phyloP scores from a whole-genome alignment of 2,888 invertebrate species.

The Stenchaetothrips biformis region DNA sequence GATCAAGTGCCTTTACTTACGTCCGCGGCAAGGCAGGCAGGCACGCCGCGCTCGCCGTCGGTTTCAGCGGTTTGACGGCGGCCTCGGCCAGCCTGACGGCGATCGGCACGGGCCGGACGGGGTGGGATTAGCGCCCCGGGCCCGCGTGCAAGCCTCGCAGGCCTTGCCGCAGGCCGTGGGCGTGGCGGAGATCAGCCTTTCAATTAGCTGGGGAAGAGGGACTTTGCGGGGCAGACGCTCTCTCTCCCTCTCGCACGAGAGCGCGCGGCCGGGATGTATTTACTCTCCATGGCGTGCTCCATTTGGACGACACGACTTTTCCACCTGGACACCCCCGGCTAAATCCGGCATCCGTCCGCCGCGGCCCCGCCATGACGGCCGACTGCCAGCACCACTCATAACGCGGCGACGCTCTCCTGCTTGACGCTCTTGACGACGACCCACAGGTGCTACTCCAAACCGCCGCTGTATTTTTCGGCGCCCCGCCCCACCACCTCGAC shows the following conservation, averaged over 20 bases:
- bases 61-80: not conserved
- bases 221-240: not conserved
- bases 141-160: not conserved
- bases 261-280: not conserved
- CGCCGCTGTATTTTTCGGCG: too few relatives aligned
- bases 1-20: too few relatives aligned
- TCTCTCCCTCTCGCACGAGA: not conserved
- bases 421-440: too few relatives aligned
- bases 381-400: too few relatives aligned
- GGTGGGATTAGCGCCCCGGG: slow-evolving; percentile 10
- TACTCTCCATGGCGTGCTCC: not conserved
- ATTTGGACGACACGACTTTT: too few relatives aligned
- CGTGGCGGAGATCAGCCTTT: not conserved
- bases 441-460: too few relatives aligned
- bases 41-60: not conserved
- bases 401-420: too few relatives aligned
- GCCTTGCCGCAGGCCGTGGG: not conserved
- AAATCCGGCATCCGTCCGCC: not conserved
- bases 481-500: too few relatives aligned
- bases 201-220: slow-evolving; percentile 4
- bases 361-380: too few relatives aligned
- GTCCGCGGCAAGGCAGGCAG: not conserved
- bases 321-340: not conserved
- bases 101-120: not conserved
- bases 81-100: not conserved